Conservation (phyloP, 1,140 invertebrate species). For the Pseudomyrmex dendroicus region DNA sequence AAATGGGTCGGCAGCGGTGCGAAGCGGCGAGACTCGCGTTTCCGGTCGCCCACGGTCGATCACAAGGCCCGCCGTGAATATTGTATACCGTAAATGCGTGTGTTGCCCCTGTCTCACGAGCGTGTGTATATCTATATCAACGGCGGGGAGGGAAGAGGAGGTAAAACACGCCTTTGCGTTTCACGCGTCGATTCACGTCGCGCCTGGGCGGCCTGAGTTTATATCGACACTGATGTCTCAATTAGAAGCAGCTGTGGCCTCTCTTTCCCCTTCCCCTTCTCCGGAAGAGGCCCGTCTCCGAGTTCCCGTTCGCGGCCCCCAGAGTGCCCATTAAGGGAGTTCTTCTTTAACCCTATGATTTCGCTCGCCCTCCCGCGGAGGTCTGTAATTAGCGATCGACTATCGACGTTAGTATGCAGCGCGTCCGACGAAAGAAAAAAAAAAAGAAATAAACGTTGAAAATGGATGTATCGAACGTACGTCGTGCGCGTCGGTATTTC, state of each 20-base stretch:
- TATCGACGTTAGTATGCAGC: slow-evolving; percentile 38
- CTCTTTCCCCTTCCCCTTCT: slow-evolving; percentile 1
- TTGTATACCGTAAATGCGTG: slow-evolving; percentile 26
- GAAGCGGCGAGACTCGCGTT: slow-evolving; percentile 46
- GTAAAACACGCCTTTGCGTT: slow-evolving; percentile 55
- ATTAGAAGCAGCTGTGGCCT: slow-evolving; percentile 63
- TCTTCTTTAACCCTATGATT: slow-evolving; percentile 62
- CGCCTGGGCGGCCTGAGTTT: slow-evolving; percentile 26
- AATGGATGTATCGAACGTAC: slow-evolving; percentile 2
- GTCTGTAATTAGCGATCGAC: slow-evolving; percentile 33
- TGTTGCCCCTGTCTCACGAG: slow-evolving; percentile 17
- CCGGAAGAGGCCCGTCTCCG: slow-evolving; percentile 47
- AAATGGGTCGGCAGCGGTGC: slow-evolving; percentile 34
- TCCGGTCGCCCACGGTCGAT: slow-evolving; percentile 37
- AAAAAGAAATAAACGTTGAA: not conserved
- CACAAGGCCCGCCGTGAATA: slow-evolving; percentile 44
- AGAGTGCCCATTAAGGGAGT: slow-evolving; percentile 49
- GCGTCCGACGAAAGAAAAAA: slow-evolving; percentile 17
- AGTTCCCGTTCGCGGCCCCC: slow-evolving; percentile 12
- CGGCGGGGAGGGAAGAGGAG: not conserved
- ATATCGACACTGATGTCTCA: slow-evolving; percentile 68
- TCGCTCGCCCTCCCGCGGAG: slow-evolving; percentile 43
- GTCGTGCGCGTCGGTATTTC: not conserved
- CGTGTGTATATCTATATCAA: slow-evolving; percentile 21
- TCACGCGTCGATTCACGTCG: slow-evolving; percentile 56